Evolutionary conservation across 1,140 invertebrate species (phyloP), one percentile per base, ranked within the genome.

Genomic region (Pantala flavescens): DNA sequence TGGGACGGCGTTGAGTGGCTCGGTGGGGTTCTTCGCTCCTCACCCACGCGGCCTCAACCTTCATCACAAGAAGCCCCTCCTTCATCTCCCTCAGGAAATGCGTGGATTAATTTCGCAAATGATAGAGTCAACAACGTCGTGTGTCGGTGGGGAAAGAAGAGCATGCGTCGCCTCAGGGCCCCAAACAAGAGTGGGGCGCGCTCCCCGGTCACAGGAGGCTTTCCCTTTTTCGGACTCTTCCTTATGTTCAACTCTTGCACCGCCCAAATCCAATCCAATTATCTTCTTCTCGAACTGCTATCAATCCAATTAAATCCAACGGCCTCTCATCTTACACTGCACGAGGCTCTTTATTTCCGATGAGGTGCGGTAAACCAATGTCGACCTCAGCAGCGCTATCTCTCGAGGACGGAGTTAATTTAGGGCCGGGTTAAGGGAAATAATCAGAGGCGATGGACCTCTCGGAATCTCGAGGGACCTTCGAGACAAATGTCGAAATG

Each of bases 41-140:
- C 49, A 63, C n/a, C 49, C 49, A 63, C 49, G 49, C 49, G 49
- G 14, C 49, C 49, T 63, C 49, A 63, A 16, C 49, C 49, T 63
- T 63, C 49, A 21, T 63, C 49, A 16, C 49, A 16, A 16, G 49
- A 63, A 3, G 28, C 28, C 49, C 49, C 16, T 21, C 16, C 49
- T 21, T 3, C n/a, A 63, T 21, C 49, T 63, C 49, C 49, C 49
- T 63, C 49, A 63, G 49, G 49, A 63, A 63, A 63, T 63, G 49
- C 49, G 49, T 63, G 49, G 49, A 63, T 63, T 63, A 63, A 63
- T 63, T 63, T 63, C 49, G 49, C 49, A 63, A 63, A 63, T 63
- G 49, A 63, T 63, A 63, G 49, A 63, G 49, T 63, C 49, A 63
- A 63, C 49, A 63, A 12, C 5, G 49, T 21, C 49, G 49, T 63